Evolutionary conservation across 1,140 invertebrate genomes (phyloP), one percentile per base, ranked within the genome.

Genomic region (Drosophila oshimai): DNA sequence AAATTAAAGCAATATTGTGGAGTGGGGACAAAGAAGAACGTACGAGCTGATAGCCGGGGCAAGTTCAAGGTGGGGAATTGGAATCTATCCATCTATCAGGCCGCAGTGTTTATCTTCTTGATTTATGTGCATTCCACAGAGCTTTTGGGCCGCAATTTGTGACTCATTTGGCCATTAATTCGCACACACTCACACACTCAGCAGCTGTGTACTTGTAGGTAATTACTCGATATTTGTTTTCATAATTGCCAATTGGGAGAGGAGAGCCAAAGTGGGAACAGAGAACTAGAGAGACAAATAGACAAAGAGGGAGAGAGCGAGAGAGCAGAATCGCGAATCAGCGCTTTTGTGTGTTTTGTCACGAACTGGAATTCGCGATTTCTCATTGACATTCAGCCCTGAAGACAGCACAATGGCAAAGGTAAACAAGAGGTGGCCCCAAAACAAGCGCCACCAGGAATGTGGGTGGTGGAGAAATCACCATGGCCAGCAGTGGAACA

Each of bases 371-470:
- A 50, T 67, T 68, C 50, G 26, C 29, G 74, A 69, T 79, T 79
- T 79, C 70, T 69, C 69, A 79, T 62, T 74, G 75, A 69, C 46
- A 79, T 69, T 73, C 69, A 73, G 50, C 51, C 74, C 62, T 55
- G 54, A 68, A 51, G 9, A 29, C 36, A 69, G 39, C 46, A 60
- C 70, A 65, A 61, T 65, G 62, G 54, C 10, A 74, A 65, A 24
- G 36, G 57, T 45, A 60, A 54, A 58, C 39, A 62, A 46, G 20
- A 49, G 42, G 20, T 44, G 42, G 36, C 45, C 37, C 34, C 26
- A 31, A 53, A 53, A 33, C 20, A 31, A 42, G 33, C 20, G 39
- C 39, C 39, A 24, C 20, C 39, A 42, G 9, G 20, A 20, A n/a
- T 12, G 39, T 13, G 6, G 2, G 62, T 20, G 18, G n/a, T n/a